A percentile compares a stretch with the other conserved stretches of the same genome.
These are phyloP conservation scores for Hassar affinis DNA, from an alignment of 2,113 vertebrate genomes.

Conservation along the genomic window DNA sequence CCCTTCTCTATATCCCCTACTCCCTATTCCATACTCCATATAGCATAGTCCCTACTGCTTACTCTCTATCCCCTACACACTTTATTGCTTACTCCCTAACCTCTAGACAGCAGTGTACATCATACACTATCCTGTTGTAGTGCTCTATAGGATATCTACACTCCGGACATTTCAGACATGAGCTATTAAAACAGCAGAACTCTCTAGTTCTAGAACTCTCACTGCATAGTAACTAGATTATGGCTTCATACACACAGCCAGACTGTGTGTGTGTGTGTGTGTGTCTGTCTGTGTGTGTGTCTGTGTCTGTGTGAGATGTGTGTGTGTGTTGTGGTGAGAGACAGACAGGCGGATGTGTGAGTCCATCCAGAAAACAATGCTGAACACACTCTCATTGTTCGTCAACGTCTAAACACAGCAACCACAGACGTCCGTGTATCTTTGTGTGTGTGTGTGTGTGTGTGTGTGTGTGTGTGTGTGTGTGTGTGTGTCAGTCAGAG, in stretches of 20 bases:
- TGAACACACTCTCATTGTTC: not conserved
- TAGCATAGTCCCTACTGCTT: not conserved
- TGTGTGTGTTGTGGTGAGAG: not conserved
- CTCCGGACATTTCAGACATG: not conserved
- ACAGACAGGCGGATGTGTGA: not conserved
- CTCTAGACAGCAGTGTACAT: not conserved
- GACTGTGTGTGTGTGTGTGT: not conserved
- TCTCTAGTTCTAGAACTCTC: not conserved
- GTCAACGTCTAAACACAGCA: conserved; percentile 8
- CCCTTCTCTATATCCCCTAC: too few relatives aligned
- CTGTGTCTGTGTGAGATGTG: not conserved
- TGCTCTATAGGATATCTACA: not conserved
- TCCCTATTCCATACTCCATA: not conserved
- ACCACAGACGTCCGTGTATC: conserved; percentile 6
- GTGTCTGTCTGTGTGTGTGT: conserved; percentile 10
- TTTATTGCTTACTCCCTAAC: not conserved
- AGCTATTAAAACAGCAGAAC: not conserved
- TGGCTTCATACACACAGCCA: not conserved
- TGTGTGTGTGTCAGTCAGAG: conserved; percentile 41
- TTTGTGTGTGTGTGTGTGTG: not conserved
- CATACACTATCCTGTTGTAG: not conserved
- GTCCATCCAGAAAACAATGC: not conserved
- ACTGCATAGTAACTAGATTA: not conserved
- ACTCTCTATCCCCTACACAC: not conserved
- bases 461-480: not conserved